Conservation (phyloP, 1,140 invertebrate genomes). For the Bicyclus anynana region DNA sequence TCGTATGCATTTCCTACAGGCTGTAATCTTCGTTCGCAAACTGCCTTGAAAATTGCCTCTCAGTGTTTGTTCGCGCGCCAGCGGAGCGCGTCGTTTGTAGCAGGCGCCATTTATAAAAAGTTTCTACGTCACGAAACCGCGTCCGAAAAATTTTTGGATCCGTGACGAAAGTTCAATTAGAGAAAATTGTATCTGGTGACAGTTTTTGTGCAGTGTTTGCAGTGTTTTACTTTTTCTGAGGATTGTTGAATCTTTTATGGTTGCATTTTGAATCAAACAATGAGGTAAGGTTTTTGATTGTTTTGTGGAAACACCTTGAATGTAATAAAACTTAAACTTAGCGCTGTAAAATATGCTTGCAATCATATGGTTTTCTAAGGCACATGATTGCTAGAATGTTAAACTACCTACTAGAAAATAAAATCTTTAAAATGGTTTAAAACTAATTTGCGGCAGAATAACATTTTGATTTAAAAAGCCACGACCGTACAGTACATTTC, state of each 20-base stretch:
- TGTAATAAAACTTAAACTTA: no score
- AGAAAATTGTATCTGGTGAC: not conserved
- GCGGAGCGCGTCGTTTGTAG: conserved; percentile 41
- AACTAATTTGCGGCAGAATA: no score
- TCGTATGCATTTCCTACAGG: conserved; percentile 25
- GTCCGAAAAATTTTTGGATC: conserved; percentile 17
- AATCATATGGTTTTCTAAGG: no score
- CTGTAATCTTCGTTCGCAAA: conserved; percentile 6
- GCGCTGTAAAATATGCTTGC: no score
- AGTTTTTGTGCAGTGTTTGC: conserved; percentile 5
- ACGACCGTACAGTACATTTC: no score
- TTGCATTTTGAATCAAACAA: not conserved
- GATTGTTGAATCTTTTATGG: not conserved
- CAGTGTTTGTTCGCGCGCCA: conserved; percentile 47
- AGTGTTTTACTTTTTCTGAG: conserved; percentile 6
- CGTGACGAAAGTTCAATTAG: not conserved
- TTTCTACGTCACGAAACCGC: conserved; percentile 16
- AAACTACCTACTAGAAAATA: no score
- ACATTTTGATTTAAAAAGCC: no score
- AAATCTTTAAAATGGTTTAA: no score
- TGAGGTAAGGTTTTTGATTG: conserved; percentile 5
- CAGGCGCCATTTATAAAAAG: conserved; percentile 38
- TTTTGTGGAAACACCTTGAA: not conserved
- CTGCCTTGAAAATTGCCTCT: conserved; percentile 8
- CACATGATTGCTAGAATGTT: no score